Evolutionary conservation across 1,140 invertebrate genomes (phyloP), one percentile per base, ranked within the genome.

Genomic region (Drosophila miranda): DNA sequence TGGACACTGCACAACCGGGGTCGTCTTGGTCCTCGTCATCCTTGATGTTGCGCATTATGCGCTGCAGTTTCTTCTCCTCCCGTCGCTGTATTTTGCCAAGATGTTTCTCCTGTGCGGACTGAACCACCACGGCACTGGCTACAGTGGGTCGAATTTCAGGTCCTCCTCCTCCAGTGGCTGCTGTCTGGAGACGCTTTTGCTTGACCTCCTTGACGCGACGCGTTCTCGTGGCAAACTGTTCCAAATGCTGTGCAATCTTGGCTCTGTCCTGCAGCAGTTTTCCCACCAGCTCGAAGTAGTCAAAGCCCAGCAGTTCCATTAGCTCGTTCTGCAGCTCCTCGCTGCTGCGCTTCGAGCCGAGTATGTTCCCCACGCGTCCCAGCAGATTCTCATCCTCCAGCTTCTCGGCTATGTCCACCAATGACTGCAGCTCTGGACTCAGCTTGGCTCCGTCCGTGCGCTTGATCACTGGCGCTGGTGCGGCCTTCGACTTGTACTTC

Each of bases 291-390:
- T 97, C 96, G 90, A 99, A 96, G 75, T 96, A 92, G 76, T 98
- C 96, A 92, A 95, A 97, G 6, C 98, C 56, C 96, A 92, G 16
- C 14, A 98, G 91, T 75, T 98, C 97, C 91, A 98, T 95, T 6
- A 99, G 91, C 90, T 97, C 96, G 92, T 95, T 96, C 89, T 98
- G 95, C 59, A 97, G 90, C 84, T 96, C 95, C 79, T 96, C 94
- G 84, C 94, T 93, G 42, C 92, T 93, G 77, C 93, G 93, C 45
- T 93, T 92, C 1, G 95, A 94, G 61, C 94, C 93, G 1, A 95
- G 86, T 13, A 94, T 93, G 4, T 92, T 91, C 3, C 94, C 91
- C 4, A 96, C 92, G 2, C 93, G 92, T 42, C 92, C 92, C 5
- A 93, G 77, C 51, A 96, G 93, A 53, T 95, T 93, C 3, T 93